Evolutionary conservation across 2,797 vertebrate genomes (phyloP), one percentile per base, ranked within the genome.

Genomic region (Chanos chanos): DNA sequence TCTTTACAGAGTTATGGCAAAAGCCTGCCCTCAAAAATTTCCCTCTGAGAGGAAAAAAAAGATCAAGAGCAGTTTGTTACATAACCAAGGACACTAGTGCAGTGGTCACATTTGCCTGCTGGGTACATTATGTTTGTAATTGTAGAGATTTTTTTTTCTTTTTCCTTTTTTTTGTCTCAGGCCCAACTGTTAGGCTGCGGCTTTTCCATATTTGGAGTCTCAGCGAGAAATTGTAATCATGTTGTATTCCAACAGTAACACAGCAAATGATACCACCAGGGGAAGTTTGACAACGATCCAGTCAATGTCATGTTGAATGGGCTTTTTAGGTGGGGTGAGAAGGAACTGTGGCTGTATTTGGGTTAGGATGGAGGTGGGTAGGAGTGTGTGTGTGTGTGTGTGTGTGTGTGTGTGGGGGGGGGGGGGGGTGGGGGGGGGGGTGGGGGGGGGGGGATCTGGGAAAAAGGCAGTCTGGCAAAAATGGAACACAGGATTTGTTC

Each of bases 401-500:
- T n/a, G n/a, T n/a, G n/a, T n/a, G n/a, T n/a, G n/a, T n/a, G n/a
- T n/a, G n/a, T n/a, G n/a, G n/a, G n/a, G n/a, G n/a, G n/a, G n/a
- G n/a, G n/a, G n/a, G n/a, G n/a, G n/a, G n/a, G n/a, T n/a, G n/a
- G n/a, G n/a, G n/a, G n/a, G n/a, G n/a, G n/a, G n/a, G 15, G 45
- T 48, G 50, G 31, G 33, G 25, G 18, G 8, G 9, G 39, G 18
- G 30, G 16, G 41, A 43, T 22, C 27, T 4, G n/a, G 40, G 48
- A 40, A 59, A 21, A 51, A 22, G 36, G 40, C 40, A 16, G 59
- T 24, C 54, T 40, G 59, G 34, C 4, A 41, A 25, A 61, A 43
- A 41, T 22, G 50, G 44, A 70, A 55, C 47, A 58, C 6, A 9
- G 52, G 36, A 66, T 70, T 62, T 40, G 57, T 72, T 72, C 71